A percentile compares a stretch with the other conserved stretches of the same genome.
phyloP scores from a whole-genome alignment of 2,797 vertebrate species.

The Rhyacichthys aspro region DNA sequence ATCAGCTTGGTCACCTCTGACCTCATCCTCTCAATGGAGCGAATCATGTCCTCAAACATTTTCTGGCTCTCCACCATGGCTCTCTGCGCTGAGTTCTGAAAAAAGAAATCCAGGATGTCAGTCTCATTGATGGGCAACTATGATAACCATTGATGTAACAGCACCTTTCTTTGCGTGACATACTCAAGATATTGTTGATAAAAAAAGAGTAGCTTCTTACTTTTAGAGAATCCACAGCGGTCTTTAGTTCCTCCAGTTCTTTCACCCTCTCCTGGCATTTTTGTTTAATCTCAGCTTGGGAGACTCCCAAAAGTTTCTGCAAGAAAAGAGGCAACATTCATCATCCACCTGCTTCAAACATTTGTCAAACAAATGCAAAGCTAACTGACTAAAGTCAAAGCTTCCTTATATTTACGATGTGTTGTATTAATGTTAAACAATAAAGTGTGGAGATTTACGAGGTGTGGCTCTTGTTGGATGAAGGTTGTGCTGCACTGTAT shows the following conservation, averaged over 20 bases:
- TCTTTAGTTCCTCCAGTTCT: constrained; percentile 85
- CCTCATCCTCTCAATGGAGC: constrained; percentile 85
- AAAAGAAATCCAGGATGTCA: constrained; percentile 22
- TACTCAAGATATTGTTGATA: too few species aligned
- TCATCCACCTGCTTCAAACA: constrained; percentile 13
- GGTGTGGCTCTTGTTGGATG: background rate
- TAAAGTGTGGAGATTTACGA: background rate
- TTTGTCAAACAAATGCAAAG: constrained; percentile 16
- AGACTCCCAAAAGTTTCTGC: constrained; percentile 85
- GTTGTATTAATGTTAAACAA: constrained; percentile 1
- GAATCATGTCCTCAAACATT: constrained; percentile 86
- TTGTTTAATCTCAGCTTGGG: constrained; percentile 83
- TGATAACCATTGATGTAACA: background rate
- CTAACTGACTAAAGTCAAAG: background rate
- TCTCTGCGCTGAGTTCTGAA: constrained; percentile 82
- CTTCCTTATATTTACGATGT: constrained; percentile 14
- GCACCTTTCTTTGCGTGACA: background rate
- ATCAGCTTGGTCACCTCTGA: constrained; percentile 85
- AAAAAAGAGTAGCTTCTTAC: constrained; percentile 42
- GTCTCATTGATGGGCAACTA: background rate
- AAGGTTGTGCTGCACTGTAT: constrained; percentile 15
- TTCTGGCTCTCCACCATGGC: constrained; percentile 86
- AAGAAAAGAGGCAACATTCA: constrained; percentile 24
- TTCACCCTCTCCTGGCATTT: constrained; percentile 85
- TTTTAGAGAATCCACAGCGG: constrained; percentile 83